These are phyloP conservation scores for Diploptera punctata DNA, from an alignment of 2,888 invertebrate genomes.

Conservation along the genomic window DNA sequence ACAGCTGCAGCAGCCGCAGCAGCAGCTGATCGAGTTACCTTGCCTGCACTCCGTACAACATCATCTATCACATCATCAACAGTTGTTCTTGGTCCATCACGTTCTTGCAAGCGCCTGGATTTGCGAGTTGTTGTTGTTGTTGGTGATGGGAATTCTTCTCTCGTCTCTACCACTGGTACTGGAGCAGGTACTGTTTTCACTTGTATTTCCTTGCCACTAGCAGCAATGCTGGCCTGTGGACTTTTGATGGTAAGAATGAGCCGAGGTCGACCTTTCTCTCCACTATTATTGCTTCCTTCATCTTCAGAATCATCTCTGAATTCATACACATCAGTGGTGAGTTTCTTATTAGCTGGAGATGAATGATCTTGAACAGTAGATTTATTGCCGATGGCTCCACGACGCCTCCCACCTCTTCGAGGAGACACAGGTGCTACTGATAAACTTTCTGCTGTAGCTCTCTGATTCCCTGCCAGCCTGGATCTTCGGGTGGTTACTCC, in stretches of 20 bases:
- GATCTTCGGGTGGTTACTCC: constrained; percentile 35
- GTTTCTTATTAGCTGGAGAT: constrained; percentile 57
- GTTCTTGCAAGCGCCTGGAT: constrained; percentile 68
- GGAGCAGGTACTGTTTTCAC: constrained; percentile 34
- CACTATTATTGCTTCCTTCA: constrained; percentile 60
- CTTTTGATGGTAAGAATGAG: constrained; percentile 83
- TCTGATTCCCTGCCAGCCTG: constrained; percentile 14
- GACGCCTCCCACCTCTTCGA: constrained; percentile 32
- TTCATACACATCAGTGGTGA: constrained; percentile 83
- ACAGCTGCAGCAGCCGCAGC: constrained; percentile 18
- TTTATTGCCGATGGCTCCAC: constrained; percentile 23
- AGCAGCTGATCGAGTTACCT: constrained; percentile 54
- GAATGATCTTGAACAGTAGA: constrained; percentile 12
- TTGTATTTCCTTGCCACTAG: constrained; percentile 13
- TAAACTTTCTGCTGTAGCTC: background rate
- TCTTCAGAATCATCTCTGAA: constrained; percentile 91
- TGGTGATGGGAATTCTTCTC: constrained; percentile 44
- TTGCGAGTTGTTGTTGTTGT: constrained; percentile 67
- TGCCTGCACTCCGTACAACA: constrained; percentile 73
- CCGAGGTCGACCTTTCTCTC: constrained; percentile 69
- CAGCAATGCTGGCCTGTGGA: constrained; percentile 46
- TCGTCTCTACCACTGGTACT: constrained; percentile 45
- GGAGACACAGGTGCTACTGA: constrained; percentile 25
- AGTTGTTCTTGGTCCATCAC: constrained; percentile 69
- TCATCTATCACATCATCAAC: constrained; percentile 92